Conservation (phyloP, 1,140 invertebrate genomes). For the Medauroidea extradentata region DNA sequence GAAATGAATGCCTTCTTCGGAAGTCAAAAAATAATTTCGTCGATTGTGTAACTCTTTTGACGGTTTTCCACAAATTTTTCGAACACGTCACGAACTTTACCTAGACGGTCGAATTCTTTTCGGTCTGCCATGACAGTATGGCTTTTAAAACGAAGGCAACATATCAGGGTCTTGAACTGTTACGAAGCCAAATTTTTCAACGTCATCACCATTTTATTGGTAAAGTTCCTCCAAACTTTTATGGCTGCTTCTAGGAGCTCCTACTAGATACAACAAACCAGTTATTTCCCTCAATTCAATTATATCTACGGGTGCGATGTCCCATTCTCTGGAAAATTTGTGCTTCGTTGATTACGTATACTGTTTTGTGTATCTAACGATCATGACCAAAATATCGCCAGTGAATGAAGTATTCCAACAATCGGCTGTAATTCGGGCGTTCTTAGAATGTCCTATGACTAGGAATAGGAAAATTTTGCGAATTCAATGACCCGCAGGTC, state of each 20-base stretch:
- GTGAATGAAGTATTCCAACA: constrained; percentile 3
- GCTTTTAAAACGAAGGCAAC: constrained; percentile 47
- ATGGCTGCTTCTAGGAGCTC: constrained; percentile 43
- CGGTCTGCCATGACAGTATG: constrained; percentile 30
- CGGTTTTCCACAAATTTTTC: too few relatives aligned
- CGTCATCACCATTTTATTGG: constrained; percentile 42
- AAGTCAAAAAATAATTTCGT: too few relatives aligned
- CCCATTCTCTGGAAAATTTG: constrained; percentile 2
- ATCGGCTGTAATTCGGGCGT: not conserved
- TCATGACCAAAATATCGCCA: not conserved
- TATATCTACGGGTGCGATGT: constrained; percentile 22
- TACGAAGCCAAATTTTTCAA: constrained; percentile 39
- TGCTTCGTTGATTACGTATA: not conserved
- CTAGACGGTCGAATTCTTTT: constrained; percentile 44
- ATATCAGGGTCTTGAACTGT: constrained; percentile 47
- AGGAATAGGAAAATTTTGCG: too few relatives aligned
- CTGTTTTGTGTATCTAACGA: constrained; percentile 1
- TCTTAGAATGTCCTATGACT: not conserved
- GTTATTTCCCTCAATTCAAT: constrained; percentile 47
- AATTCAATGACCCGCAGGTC: too few relatives aligned
- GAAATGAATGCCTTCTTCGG: too few relatives aligned
- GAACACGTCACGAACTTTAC: constrained; percentile 42
- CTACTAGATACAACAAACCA: constrained; percentile 47
- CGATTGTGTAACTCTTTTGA: too few relatives aligned
- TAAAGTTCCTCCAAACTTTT: constrained; percentile 44